A percentile compares a stretch with the other conserved stretches of the same genome.
Evolutionary conservation across 2,888 invertebrate species (phyloP).

Genomic region (Drosophila flavopinicola): DNA sequence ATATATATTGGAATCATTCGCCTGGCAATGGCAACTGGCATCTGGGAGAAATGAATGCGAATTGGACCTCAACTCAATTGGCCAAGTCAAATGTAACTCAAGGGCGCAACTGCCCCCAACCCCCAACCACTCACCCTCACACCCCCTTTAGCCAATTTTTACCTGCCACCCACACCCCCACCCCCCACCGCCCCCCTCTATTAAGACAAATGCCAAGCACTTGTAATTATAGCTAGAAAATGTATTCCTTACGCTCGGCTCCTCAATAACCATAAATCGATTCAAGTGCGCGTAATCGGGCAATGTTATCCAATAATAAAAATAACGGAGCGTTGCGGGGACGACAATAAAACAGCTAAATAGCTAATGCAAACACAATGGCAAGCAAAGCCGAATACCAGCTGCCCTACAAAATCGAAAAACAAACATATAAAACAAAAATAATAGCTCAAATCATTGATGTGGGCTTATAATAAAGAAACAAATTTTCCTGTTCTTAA

Average conservation of each 20-base stretch:
- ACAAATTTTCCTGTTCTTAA: too few species aligned
- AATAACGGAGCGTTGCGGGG: conserved; percentile 58
- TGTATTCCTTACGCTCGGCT: conserved; percentile 36
- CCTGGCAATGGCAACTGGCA: conserved; percentile 46
- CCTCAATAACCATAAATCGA: conserved; percentile 76
- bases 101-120: neutral
- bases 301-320: conserved; percentile 75
- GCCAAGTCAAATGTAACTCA: conserved; percentile 35
- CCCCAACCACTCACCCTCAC: neutral
- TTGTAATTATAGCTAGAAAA: conserved; percentile 74
- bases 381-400: neutral
- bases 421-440: too few species aligned
- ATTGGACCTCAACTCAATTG: conserved; percentile 17
- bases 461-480: too few species aligned
- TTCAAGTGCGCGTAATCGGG: conserved; percentile 75
- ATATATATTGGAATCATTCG: conserved; percentile 30
- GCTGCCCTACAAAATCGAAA: conserved; percentile 12
- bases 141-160: conserved; percentile 9
- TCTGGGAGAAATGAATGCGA: conserved; percentile 49
- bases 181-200: neutral
- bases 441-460: neutral
- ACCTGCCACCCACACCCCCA: conserved; percentile 39
- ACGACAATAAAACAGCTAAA: conserved; percentile 49
- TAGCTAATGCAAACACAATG: conserved; percentile 3
- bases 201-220: conserved; percentile 57